A percentile compares a stretch with the other conserved stretches of the same genome.
Conservation (phyloP, 1,140 invertebrate genomes). For the Cyrtorhinus lividipennis region DNA sequence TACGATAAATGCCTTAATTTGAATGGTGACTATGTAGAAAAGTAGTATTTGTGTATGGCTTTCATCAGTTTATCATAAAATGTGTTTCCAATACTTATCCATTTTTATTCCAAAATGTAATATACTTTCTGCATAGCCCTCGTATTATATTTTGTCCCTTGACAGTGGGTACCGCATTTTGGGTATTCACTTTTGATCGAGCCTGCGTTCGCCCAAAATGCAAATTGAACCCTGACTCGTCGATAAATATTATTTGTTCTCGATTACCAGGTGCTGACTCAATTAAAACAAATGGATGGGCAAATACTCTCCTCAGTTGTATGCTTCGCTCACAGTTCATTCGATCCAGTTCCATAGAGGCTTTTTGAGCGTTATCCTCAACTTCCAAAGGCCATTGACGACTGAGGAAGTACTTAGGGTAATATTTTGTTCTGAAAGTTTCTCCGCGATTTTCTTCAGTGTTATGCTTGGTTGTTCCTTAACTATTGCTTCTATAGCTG, state of each 20-base stretch:
- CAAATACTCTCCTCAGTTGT: background rate
- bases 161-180: background rate
- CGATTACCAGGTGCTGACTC: background rate
- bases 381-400: background rate
- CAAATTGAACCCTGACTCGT: background rate
- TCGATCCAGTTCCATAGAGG: background rate
- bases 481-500: background rate
- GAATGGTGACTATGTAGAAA: no score
- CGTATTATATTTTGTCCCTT: background rate
- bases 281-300: background rate
- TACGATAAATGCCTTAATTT: no score
- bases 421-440: background rate
- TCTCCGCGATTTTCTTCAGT: background rate
- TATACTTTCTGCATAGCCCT: no score
- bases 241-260: background rate
- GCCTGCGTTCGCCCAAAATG: background rate
- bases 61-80: no score
- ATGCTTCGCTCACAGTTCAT: background rate
- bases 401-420: background rate
- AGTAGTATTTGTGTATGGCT: no score
- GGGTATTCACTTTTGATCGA: background rate
- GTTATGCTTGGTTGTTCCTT: background rate
- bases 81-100: no score
- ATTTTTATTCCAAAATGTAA: no score
- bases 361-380: background rate